Base-by-base conservation (phyloP, 2,888 invertebrate genomes). In the Agonopterix subpropinquella region DNA sequence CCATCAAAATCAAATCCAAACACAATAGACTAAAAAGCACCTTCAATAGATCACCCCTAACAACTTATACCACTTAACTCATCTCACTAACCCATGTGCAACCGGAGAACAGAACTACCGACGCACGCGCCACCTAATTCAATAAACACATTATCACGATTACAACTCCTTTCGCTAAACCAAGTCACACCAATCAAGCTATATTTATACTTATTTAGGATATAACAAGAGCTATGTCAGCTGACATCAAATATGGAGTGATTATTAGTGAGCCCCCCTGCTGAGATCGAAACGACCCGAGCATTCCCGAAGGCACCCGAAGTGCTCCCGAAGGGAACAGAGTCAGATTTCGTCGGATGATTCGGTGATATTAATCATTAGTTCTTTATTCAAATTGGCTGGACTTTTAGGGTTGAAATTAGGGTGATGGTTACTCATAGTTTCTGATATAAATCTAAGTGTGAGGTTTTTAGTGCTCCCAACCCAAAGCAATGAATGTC, bases 141-240 rank as follows among this genome's bases (percentile, higher is more conserved):
- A 87, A 88, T 88, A 88, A 88, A 87, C 87, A 87, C 88, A 88
- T 88, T 88, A 88, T 83, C 83, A 68, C 86, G 88, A 88, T 88
- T 88, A 87, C 28, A 28, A 28, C 28, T 28, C 28, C 28, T 28
- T 28, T 28, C 28, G 28, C 28, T 28, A 28, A 28, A 28, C 28
- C 28, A 28, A 28, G 28, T 28, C 28, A 28, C 28, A 28, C 28
- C 28, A 28, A 28, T 28, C 28, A 28, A 28, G 28, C 28, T 7
- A 28, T 28, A 28, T 28, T 28, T 28, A 28, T 28, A 28, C 28
- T 28, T 28, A 28, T 4, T 5, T 1, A 28, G 5, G 28, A 28
- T 28, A 28, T 4, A 5, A 28, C 28, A 28, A 28, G 7, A 28
- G 28, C 28, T 28, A 28, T 28, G 5, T 28, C 7, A 28, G 28